Base-by-base conservation (phyloP, 1,140 invertebrate species). In the Calliphora vicina region DNA sequence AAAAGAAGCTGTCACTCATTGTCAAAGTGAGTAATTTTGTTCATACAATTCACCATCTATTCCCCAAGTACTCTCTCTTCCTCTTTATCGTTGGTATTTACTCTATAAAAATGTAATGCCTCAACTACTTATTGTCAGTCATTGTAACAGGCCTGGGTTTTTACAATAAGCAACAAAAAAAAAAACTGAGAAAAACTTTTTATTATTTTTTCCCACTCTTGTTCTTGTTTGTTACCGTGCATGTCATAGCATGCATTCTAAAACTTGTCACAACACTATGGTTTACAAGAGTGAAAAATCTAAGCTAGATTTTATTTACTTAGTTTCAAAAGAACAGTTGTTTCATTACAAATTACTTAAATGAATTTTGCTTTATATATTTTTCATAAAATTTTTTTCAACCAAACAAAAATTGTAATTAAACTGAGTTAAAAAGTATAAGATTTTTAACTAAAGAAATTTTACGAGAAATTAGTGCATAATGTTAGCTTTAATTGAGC, bases 21-120 rank as follows among this genome's bases (percentile, higher is more conserved):
- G 50, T 57, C 50, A 57, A 57, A 57, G 50, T 57, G 50, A 57
- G 50, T 57, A 57, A 57, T 57, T 57, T 57, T 57, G 50, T 57
- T 57, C 50, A n/a, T 57, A 57, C 50, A 17, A 57, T 57, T 17
- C 50, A 57, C 12, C 50, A 57, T 57, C 50, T 57, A 57, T 57
- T 57, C 15, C 50, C 15, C 50, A 57, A 57, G 50, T 57, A n/a
- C 50, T 1, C 15, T n/a, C 50, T 6, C n/a, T n/a, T 57, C 15
- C 50, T 6, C 50, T 17, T 6, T 15, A 13, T 57, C 15, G 5
- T 57, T n/a, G 45, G 45, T 57, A 57, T 35, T 57, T 57, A n/a
- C 50, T 57, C 15, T 8, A 57, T 57, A 57, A 57, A 57, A 17
- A 17, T n/a, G 50, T 57, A 17, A 57, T 17, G 50, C 50, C 50